Percentiles rank a stretch among this genome's conserved stretches.
phyloP scores from a whole-genome alignment of 2,797 vertebrate genomes.

The Acanthopagrus latus region DNA sequence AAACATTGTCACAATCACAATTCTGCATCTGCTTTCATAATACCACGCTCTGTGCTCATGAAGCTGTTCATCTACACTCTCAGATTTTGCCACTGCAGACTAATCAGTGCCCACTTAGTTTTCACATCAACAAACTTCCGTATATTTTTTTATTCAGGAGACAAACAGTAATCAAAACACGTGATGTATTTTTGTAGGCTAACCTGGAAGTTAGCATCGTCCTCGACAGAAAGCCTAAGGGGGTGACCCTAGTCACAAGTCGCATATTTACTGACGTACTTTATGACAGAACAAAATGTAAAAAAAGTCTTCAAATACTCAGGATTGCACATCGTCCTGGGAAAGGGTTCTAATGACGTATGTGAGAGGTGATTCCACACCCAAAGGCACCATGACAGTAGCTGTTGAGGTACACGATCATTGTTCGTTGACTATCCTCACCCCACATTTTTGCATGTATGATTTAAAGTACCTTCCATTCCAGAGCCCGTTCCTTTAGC shows the following conservation, averaged over 20 bases:
- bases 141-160: neutral
- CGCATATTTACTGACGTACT: no score
- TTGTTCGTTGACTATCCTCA: neutral
- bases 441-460: neutral
- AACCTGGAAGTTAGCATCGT: no score
- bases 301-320: no score
- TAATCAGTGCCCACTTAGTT: neutral
- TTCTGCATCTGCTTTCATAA: neutral
- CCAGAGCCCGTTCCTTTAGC: neutral
- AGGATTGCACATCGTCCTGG: neutral
- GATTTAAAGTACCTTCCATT: conserved; percentile 9
- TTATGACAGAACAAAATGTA: no score
- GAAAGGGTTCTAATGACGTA: neutral
- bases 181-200: no score
- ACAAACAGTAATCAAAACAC: neutral
- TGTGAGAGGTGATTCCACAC: neutral
- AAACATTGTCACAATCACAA: neutral
- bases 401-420: neutral
- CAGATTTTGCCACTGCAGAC: neutral
- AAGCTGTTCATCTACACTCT: neutral
- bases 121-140: neutral
- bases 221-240: no score
- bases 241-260: no score
- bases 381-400: neutral
- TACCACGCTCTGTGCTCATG: no score